Base-by-base conservation (phyloP, 2,888 invertebrate species). In the Pollenia angustigena region DNA sequence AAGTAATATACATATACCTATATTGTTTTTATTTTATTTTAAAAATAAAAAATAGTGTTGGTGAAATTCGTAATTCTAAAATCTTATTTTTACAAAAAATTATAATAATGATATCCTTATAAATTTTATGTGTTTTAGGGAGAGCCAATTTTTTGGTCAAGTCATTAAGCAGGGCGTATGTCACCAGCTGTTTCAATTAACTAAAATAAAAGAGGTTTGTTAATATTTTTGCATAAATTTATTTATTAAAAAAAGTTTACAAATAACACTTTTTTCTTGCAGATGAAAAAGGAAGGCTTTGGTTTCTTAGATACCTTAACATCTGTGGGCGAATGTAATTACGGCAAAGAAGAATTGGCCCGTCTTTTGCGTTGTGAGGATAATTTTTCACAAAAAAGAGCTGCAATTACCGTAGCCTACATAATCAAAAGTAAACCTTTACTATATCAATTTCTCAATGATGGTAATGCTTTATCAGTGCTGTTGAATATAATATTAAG, bases 321-420 rank as follows among this genome's bases (percentile, higher is more conserved):
- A n/a, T 91, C 90, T 69, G 93, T 94, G 0, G 93, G 92, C 0
- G 93, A 93, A 89, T 92, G 92, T 0, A 93, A 93, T 72, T 93
- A 94, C 74, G 93, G 93, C 68, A 92, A 92, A 83, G 93, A 93
- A 14, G 93, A 94, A 89, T 89, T 93, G 8, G 90, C 91, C 1
- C 91, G 93, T 50, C 87, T 93, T 4, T 81, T 93, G 58, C 92
- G 92, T 58, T 90, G 90, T 79, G 93, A 93, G 12, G 91, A 92
- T 80, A 83, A 88, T 3, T 79, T 83, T 69, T 89, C 91, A 2
- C 93, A 93, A 46, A 92, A 92, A 81, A 90, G 92, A 16, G 92
- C 93, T 9, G 93, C 93, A 7, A 92, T 93, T 50, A 92, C 92
- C 1, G 91, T 93, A 16, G 92, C 91, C 7, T 92, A 92, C 84